phyloP scores from a whole-genome alignment of 35 echinoderm and acorn worm genomes.

The Lytechinus pictus region DNA sequence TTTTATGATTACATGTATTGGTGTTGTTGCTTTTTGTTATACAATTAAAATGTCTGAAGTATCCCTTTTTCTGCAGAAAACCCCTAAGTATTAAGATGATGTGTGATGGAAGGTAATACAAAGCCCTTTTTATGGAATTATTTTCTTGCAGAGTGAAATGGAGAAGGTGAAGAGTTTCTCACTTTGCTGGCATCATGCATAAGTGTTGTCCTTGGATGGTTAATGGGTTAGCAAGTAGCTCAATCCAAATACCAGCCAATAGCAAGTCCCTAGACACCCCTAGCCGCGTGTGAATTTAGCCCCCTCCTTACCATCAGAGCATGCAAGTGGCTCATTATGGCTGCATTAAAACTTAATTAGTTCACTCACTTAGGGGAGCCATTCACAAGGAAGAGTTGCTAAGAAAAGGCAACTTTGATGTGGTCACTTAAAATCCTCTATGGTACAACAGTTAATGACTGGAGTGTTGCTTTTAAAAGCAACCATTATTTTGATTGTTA shows the following conservation, averaged over 20 bases:
- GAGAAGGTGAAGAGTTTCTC: constrained; percentile 23
- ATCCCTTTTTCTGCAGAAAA: too few species aligned
- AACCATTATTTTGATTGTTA: too few species aligned
- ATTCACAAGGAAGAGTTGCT: neutral
- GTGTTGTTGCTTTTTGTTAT: too few species aligned
- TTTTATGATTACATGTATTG: too few species aligned
- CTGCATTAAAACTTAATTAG: constrained; percentile 53
- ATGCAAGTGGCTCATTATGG: constrained; percentile 46
- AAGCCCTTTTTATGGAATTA: constrained; percentile 13
- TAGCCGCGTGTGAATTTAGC: constrained; percentile 49
- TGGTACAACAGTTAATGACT: neutral
- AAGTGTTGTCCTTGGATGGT: constrained; percentile 50
- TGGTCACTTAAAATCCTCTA: neutral
- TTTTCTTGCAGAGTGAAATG: neutral
- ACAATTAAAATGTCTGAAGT: too few species aligned
- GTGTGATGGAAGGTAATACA: neutral
- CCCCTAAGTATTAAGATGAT: neutral
- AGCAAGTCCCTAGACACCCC: constrained; percentile 25
- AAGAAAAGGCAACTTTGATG: neutral
- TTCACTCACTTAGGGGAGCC: constrained; percentile 48
- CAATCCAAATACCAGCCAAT: constrained; percentile 53
- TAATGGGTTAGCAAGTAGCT: neutral
- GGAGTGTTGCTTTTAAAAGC: neutral
- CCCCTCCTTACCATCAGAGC: constrained; percentile 22
- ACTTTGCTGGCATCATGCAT: neutral